A percentile compares a stretch with the other conserved stretches of the same genome.
These are phyloP conservation scores for Podiceps cristatus DNA, from an alignment of 2,113 vertebrate genomes.

Conservation along the genomic window DNA sequence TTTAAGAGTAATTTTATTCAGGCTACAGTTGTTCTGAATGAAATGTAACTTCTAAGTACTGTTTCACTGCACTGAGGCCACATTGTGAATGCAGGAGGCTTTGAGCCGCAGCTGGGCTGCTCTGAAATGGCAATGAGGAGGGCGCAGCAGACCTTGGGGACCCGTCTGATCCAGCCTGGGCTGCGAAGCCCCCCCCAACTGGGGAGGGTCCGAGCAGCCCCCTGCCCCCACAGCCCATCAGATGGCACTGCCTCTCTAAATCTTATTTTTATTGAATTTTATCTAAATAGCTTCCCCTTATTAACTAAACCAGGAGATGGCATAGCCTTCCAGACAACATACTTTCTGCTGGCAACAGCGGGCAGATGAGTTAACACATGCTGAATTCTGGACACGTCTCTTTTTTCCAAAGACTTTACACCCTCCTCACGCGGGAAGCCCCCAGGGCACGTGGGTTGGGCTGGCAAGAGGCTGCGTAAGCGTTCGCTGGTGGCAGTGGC, in stretches of 20 bases:
- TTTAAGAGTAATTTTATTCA: constrained; percentile 12
- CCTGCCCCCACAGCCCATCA: accelerated
- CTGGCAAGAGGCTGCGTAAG: neutral
- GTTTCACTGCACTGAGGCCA: neutral
- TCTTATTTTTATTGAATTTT: neutral
- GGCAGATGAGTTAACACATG: accelerated
- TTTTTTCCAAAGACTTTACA: neutral
- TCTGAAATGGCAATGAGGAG: accelerated
- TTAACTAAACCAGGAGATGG: neutral
- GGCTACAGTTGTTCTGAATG: neutral
- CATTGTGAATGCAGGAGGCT: neutral
- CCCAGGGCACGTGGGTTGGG: neutral
- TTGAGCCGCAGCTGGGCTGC: neutral
- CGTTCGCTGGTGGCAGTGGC: neutral
- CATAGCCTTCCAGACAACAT: neutral
- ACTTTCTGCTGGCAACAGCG: neutral
- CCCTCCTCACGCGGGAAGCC: accelerated
- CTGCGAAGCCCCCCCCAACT: accelerated
- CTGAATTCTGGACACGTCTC: no score
- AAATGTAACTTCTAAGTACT: neutral
- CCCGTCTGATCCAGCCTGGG: neutral
- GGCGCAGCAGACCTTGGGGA: accelerated
- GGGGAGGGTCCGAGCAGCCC: neutral
- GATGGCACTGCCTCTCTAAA: neutral
- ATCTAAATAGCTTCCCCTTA: neutral